phyloP scores from a whole-genome alignment of 2,113 vertebrate genomes.

The Apeltes quadracus region DNA sequence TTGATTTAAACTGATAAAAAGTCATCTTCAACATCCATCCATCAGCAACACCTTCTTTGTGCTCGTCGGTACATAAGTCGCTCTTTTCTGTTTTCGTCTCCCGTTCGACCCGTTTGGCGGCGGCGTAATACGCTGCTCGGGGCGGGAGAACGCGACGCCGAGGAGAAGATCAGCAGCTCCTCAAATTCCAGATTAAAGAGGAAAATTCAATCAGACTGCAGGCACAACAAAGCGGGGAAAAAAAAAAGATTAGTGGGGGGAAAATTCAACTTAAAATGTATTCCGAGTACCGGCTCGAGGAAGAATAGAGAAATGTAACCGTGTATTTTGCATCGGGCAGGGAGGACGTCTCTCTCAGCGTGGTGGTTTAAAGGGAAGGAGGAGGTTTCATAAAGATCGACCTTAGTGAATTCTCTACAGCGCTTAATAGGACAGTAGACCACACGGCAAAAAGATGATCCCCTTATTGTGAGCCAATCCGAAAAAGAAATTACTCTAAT shows the following conservation, averaged over 20 bases:
- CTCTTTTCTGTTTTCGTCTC: too few relatives aligned
- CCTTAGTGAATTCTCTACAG: neutral
- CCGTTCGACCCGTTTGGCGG: too few relatives aligned
- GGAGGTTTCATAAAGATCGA: neutral
- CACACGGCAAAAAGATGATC: too few relatives aligned
- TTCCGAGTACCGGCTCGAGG: slow-evolving; percentile 5
- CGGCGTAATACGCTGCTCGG: slow-evolving; percentile 23
- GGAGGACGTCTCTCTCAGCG: neutral
- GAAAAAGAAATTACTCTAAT: too few relatives aligned
- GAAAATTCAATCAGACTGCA: slow-evolving; percentile 59
- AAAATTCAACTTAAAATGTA: neutral
- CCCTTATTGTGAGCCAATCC: too few relatives aligned
- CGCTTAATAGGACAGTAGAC: too few relatives aligned
- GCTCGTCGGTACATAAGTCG: too few relatives aligned
- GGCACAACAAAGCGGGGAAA: slow-evolving; percentile 48
- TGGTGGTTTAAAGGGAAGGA: neutral
- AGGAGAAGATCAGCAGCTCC: slow-evolving; percentile 39
- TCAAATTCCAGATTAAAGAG: slow-evolving; percentile 50
- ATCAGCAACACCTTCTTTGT: too few relatives aligned
- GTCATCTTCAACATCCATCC: too few relatives aligned
- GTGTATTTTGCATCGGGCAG: neutral
- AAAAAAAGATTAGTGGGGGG: slow-evolving; percentile 41
- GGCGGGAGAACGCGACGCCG: slow-evolving; percentile 22
- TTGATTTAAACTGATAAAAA: too few relatives aligned
- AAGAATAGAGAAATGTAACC: neutral